Evolutionary conservation across 2,797 vertebrate genomes (phyloP), one percentile per base, ranked within the genome.

Genomic region (Craterocephalus amniculus): DNA sequence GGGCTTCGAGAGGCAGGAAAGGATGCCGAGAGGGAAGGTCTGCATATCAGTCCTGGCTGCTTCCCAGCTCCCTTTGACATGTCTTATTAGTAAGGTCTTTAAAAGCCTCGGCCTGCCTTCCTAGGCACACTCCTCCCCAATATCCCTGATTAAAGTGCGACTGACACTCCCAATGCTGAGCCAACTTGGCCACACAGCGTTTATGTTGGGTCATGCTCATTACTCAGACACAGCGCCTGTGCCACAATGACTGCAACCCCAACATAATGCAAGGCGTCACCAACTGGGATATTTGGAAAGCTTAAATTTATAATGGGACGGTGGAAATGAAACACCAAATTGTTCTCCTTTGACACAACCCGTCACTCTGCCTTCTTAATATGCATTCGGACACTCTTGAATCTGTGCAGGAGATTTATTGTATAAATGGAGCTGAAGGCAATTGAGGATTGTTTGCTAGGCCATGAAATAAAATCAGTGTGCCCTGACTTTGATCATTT

Each of bases 101-200:
- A 92, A 92, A 93, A 93, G 92, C 84, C 71, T 81, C 62, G 20
- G 87, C 85, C 84, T 87, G 85, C 86, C 76, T 88, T 86, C 78
- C 74, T 66, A 68, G 79, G 81, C 89, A 85, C 83, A 88, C 86
- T 89, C 84, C 80, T 84, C 88, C 85, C 87, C 89, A 90, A 93
- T 93, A 92, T 94, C 84, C 78, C 85, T 92, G 91, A 93, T 94
- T 94, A 92, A 91, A 93, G 91, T 88, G 85, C 83, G 67, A 90
- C 83, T 85, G 88, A 88, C 77, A 74, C 77, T 79, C 79, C 84
- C 69, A 78, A 56, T 65, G 80, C 74, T 38, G 82, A 93, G 90
- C 91, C 88, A 92, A 92, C 87, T 85, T 87, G 87, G 88, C 91
- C 87, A 83, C 86, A 84, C 85, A 88, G 89, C 86, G 72, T 91